These are phyloP conservation scores for Dunckerocampus dactyliophorus DNA, from an alignment of 2,113 vertebrate species.

Conservation along the genomic window DNA sequence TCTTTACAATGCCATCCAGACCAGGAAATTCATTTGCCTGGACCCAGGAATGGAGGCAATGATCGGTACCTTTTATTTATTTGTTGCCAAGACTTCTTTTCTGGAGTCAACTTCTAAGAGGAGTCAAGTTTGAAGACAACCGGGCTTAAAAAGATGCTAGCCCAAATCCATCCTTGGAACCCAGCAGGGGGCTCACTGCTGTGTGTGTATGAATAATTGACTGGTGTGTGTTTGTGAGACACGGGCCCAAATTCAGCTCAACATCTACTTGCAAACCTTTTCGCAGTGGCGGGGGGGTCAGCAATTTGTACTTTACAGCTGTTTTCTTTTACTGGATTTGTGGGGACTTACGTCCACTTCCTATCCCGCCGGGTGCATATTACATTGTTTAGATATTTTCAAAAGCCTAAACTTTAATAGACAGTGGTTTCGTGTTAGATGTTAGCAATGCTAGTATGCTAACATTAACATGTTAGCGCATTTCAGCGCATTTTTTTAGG, in stretches of 20 bases:
- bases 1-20: too few species aligned
- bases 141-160: conserved; percentile 20
- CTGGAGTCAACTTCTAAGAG: too few species aligned
- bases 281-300: conserved; percentile 41
- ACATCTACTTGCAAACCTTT: conserved; percentile 43
- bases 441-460: too few species aligned
- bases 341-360: conserved; percentile 9
- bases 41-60: background rate
- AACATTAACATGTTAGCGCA: too few species aligned
- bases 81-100: background rate
- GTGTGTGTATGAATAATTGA: conserved; percentile 48
- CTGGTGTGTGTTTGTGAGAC: conserved; percentile 33
- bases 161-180: conserved; percentile 16
- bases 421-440: too few species aligned
- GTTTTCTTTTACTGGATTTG: conserved; percentile 6
- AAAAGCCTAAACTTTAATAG: too few species aligned
- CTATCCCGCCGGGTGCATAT: too few species aligned
- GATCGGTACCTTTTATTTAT: background rate
- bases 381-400: too few species aligned
- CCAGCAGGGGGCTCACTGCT: conserved; percentile 33
- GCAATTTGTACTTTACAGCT: conserved; percentile 29
- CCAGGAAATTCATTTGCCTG: too few species aligned
- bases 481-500: too few species aligned
- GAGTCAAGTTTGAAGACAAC: conserved; percentile 25
- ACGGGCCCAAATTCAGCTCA: conserved; percentile 31